phyloP scores from a whole-genome alignment of 2,113 vertebrate species.

The Chrysemys picta region DNA sequence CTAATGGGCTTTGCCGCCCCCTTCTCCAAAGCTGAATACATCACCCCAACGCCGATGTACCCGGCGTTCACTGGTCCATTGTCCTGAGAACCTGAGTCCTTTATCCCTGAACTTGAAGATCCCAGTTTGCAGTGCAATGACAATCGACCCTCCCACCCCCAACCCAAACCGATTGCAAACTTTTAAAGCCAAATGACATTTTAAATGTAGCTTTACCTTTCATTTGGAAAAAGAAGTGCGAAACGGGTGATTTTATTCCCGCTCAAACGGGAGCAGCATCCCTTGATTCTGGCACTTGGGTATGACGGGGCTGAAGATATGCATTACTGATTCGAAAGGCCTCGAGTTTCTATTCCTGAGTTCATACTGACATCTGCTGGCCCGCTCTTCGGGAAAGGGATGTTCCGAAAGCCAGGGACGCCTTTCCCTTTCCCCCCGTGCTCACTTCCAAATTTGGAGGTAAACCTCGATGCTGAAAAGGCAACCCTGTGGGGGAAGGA shows the following conservation, averaged over 20 bases:
- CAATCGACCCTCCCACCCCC: neutral
- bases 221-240: neutral
- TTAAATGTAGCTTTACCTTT: conserved; percentile 45
- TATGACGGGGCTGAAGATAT: conserved; percentile 29
- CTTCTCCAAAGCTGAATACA: neutral
- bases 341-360: conserved; percentile 78
- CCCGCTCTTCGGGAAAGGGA: neutral
- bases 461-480: conserved; percentile 24
- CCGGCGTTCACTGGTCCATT: neutral
- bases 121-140: conserved; percentile 62
- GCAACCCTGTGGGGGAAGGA: neutral
- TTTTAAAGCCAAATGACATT: conserved; percentile 61
- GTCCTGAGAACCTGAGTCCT: conserved; percentile 52
- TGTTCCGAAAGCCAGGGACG: neutral
- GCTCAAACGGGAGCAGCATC: conserved; percentile 56
- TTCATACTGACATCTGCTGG: conserved; percentile 42
- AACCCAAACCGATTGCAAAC: conserved; percentile 2
- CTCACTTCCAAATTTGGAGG: conserved; percentile 35
- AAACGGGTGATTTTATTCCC: neutral
- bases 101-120: conserved; percentile 18
- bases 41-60: neutral
- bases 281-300: conserved; percentile 75
- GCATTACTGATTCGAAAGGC: conserved; percentile 61
- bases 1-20: neutral
- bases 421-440: neutral